Evolutionary conservation across 1,140 invertebrate genomes (phyloP).

Genomic region (Brachionus rotundiformis): DNA sequence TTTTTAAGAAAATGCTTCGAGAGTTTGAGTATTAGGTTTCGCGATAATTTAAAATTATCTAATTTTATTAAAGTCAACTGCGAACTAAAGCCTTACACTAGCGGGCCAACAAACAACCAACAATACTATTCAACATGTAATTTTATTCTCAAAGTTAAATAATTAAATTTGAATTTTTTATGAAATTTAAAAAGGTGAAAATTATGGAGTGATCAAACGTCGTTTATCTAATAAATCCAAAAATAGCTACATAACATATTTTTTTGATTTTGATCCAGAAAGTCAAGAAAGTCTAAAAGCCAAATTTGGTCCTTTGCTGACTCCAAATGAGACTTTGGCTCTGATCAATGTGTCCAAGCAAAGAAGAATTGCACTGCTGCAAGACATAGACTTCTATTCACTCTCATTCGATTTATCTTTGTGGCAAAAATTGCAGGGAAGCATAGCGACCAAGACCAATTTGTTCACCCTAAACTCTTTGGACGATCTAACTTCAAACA

Average conservation of each 20-base stretch:
- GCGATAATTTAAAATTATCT: conserved; percentile 15
- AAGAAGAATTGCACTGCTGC: background rate
- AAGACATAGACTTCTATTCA: conserved; percentile 32
- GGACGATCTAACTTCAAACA: conserved; percentile 31
- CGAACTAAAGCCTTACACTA: background rate
- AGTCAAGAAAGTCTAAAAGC: background rate
- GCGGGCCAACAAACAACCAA: background rate
- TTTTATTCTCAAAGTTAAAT: background rate
- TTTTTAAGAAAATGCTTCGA: conserved; percentile 43
- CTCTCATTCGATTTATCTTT: conserved; percentile 3
- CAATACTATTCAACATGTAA: conserved; percentile 38
- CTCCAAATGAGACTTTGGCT: conserved; percentile 29
- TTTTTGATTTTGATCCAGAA: conserved; percentile 23
- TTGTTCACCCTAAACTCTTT: conserved; percentile 6
- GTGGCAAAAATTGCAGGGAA: background rate
- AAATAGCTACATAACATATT: background rate
- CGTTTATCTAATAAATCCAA: background rate
- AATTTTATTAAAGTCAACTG: conserved; percentile 18
- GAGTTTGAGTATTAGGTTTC: conserved; percentile 2
- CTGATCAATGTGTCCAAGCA: conserved; percentile 18
- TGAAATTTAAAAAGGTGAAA: conserved; percentile 19
- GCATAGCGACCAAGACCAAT: background rate
- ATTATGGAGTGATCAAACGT: conserved; percentile 25
- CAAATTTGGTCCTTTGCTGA: background rate
- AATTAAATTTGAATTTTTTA: conserved; percentile 30